Percentiles rank a stretch among this genome's conserved stretches.
These are phyloP conservation scores for Aegithalos caudatus DNA, from an alignment of 2,113 vertebrate genomes.

Conservation along the genomic window DNA sequence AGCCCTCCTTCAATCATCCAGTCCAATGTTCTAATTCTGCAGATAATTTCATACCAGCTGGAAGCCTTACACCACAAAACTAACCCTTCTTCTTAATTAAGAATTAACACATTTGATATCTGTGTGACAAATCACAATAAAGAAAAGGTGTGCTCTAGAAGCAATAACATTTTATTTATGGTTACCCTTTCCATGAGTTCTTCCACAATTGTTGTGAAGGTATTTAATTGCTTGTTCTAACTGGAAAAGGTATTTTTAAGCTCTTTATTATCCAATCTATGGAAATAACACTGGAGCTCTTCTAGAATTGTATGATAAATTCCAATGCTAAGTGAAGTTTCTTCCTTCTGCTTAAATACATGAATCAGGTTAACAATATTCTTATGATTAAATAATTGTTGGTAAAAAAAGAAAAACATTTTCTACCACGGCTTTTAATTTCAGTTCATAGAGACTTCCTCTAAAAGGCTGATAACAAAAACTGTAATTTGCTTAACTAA, in stretches of 20 bases:
- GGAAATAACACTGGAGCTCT: conserved; percentile 58
- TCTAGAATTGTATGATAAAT: conserved; percentile 69
- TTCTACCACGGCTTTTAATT: neutral
- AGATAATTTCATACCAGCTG: neutral
- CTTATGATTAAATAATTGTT: conserved; percentile 62
- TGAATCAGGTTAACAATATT: conserved; percentile 66
- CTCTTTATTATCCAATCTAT: conserved; percentile 53
- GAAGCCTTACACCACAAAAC: neutral
- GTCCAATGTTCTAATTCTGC: neutral
- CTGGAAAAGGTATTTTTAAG: conserved; percentile 69
- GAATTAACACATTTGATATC: neutral
- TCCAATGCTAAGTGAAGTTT: conserved; percentile 68
- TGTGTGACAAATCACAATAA: neutral
- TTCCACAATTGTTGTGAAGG: conserved; percentile 64
- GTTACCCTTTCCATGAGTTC: neutral
- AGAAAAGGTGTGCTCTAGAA: neutral
- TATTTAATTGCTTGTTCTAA: conserved; percentile 57
- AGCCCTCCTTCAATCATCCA: neutral
- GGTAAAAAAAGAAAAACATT: conserved; percentile 24
- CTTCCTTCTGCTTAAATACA: conserved; percentile 65
- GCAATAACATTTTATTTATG: neutral
- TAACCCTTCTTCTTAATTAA: neutral
- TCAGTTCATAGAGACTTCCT: neutral
- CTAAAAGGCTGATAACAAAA: neutral
- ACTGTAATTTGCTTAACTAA: neutral